Percentiles rank a stretch among this genome's conserved stretches.
Conservation (phyloP, 2,888 invertebrate genomes). For the Oxycera nigricornis region DNA sequence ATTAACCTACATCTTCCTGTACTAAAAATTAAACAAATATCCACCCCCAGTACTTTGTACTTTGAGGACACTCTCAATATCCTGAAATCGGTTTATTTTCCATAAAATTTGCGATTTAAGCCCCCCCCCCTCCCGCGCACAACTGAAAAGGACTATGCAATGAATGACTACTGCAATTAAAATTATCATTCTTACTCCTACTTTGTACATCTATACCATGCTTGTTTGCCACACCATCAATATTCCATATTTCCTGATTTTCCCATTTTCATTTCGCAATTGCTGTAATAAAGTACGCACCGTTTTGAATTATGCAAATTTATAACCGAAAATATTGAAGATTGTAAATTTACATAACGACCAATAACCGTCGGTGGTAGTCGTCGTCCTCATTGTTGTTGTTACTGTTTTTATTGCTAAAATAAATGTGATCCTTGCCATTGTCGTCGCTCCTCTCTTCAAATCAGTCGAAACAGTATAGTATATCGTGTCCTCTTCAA, state of each 20-base stretch:
- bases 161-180: slow-evolving; percentile 28
- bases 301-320: slow-evolving; percentile 39
- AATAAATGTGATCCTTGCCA: not conserved
- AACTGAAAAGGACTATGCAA: not conserved
- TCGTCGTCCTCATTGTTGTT: not conserved
- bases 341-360: slow-evolving; percentile 43
- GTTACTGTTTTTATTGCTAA: not conserved
- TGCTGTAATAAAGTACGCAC: slow-evolving; percentile 15
- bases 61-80: no score
- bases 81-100: slow-evolving; percentile 1
- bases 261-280: slow-evolving; percentile 8
- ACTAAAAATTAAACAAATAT: no score
- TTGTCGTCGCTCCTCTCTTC: not conserved
- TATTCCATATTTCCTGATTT: not conserved
- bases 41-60: no score
- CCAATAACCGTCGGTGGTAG: slow-evolving; percentile 36
- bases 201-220: not conserved
- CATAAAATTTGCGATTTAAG: not conserved
- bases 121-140: no score
- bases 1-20: no score
- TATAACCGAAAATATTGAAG: slow-evolving; percentile 42
- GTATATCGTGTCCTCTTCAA: no score
- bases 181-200: slow-evolving; percentile 31
- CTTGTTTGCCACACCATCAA: not conserved
- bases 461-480: not conserved